These are phyloP conservation scores for Holacanthella duospinosa DNA, from an alignment of 2,888 invertebrate species.

Conservation along the genomic window DNA sequence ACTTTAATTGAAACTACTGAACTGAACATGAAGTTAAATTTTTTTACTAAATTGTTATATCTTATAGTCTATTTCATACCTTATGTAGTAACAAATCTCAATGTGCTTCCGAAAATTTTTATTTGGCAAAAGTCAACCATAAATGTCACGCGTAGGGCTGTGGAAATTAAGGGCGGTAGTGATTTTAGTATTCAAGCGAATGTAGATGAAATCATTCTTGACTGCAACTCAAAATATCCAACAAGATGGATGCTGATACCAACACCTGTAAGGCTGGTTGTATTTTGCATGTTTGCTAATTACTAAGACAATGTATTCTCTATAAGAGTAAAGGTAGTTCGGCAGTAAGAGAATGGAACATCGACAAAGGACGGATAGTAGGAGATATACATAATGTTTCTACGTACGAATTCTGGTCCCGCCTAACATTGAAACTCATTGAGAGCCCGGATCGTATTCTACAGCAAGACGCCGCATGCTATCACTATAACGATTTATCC, in stretches of 20 bases:
- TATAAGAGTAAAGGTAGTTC: not conserved
- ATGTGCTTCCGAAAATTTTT: too few relatives aligned
- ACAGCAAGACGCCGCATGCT: not conserved
- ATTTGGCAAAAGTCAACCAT: too few relatives aligned
- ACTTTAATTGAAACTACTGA: too few relatives aligned
- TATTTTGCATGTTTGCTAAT: not conserved
- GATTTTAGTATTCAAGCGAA: not conserved
- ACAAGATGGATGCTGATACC: not conserved
- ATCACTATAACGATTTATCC: not conserved
- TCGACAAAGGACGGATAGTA: not conserved
- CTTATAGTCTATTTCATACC: too few relatives aligned
- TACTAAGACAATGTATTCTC: not conserved
- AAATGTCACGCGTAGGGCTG: too few relatives aligned
- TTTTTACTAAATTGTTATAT: too few relatives aligned
- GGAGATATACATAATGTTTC: not conserved
- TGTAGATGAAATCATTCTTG: slow-evolving; percentile 1
- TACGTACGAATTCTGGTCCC: not conserved
- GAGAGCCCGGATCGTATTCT: not conserved
- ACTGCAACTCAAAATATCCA: slow-evolving; percentile 3
- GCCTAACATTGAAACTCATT: not conserved
- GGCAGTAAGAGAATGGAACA: not conserved
- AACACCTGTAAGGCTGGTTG: not conserved
- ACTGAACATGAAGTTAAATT: too few relatives aligned
- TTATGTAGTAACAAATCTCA: too few relatives aligned
- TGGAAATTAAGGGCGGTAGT: too few relatives aligned